Evolutionary conservation across 2,113 vertebrate species (phyloP), one percentile per base, ranked within the genome.

Genomic region (Vulpes vulpes): DNA sequence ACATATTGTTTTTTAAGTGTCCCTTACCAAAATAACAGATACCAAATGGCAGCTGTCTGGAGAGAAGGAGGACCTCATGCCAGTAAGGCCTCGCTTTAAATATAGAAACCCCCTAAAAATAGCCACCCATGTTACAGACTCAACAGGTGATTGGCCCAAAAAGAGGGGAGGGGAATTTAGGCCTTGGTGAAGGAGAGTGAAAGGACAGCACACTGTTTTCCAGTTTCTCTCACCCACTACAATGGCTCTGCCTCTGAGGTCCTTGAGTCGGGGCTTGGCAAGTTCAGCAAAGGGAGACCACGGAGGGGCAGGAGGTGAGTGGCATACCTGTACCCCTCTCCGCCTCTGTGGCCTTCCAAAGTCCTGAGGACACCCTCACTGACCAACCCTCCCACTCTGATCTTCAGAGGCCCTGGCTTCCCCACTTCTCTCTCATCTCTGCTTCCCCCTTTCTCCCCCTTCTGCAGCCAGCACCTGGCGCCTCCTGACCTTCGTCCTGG

Each of bases 381-480:
- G 1, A n/a, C 35, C 6, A 12, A 51, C 35, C 3, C 35, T 38
- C 27, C 4, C 27, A 3, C 78, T 23, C 82, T 11, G 71, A 9
- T 84, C 73, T 10, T 14, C 55, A 1, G 35, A n/a, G 19, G 51
- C 74, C 22, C 49, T 53, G 8, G 35, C 64, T 0, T 60, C 17
- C 51, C 59, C 0, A 60, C 69, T 38, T 64, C 27, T 30, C 19
- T 23, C 84, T 76, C 64, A 20, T 55, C 32, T 14, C 38, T 23
- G 9, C 80, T 73, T 53, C 79, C 71, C 20, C 25, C 11, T 43
- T 43, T 43, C 43, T 6, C 43, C 67, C 71, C 25, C 25, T 35
- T 2, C n/a, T 8, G 51, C 98, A 99, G 99, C 92, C 6, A 98
- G 78, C 84, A 99, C 99, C 81, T 99, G 99, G 99, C 99, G 99